Conservation (phyloP, 2,113 vertebrate genomes). For the Mesoclemmys tuberculata region DNA sequence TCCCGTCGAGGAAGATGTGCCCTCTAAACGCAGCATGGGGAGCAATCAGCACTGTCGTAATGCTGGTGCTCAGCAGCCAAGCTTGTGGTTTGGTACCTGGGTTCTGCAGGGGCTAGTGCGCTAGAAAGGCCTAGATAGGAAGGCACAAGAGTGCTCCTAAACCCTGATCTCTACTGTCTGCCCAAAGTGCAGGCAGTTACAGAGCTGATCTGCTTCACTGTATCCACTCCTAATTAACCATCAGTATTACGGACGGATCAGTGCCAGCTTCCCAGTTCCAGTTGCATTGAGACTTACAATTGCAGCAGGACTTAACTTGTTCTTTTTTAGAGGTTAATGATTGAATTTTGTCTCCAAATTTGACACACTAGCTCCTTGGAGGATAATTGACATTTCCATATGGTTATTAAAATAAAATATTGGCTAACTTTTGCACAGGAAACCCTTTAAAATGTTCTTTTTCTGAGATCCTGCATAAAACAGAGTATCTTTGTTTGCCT, state of each 20-base stretch:
- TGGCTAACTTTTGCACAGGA: slow-evolving; percentile 12
- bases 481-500: background rate
- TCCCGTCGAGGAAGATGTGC: background rate
- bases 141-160: background rate
- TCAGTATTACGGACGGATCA: slow-evolving; percentile 1
- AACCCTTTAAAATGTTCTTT: background rate
- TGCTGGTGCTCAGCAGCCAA: background rate
- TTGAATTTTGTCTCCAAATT: slow-evolving; percentile 24
- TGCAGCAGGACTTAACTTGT: background rate
- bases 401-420: background rate
- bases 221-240: background rate
- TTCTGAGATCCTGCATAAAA: background rate
- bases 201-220: background rate
- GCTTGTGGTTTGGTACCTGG: background rate
- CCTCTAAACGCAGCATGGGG: background rate
- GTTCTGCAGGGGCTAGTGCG: background rate
- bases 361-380: slow-evolving; percentile 18
- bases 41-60: background rate
- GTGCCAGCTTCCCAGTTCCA: background rate
- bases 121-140: background rate
- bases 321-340: slow-evolving; percentile 45
- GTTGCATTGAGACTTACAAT: background rate
- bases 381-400: slow-evolving; percentile 41
- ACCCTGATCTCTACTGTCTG: background rate
- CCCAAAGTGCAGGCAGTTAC: background rate